These are phyloP conservation scores for Pachliopta kotzebuea DNA, from an alignment of 2,888 invertebrate species.

Conservation along the genomic window DNA sequence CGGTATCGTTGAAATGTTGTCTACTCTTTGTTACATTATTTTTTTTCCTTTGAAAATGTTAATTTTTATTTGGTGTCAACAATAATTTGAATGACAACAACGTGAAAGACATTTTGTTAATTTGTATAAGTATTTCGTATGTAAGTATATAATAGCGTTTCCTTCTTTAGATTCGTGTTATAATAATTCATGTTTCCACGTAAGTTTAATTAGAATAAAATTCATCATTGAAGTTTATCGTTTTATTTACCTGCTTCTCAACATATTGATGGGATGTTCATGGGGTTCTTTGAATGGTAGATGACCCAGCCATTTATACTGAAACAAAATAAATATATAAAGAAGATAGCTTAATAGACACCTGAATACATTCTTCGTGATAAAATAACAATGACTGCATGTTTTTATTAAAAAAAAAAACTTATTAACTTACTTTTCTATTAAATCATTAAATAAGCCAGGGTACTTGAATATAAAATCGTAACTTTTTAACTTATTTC, in stretches of 20 bases:
- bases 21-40: neutral
- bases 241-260: conserved; percentile 48
- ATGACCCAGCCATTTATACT: too few relatives aligned
- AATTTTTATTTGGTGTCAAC: conserved; percentile 2
- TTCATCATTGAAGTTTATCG: conserved; percentile 68
- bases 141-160: conserved; percentile 78
- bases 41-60: conserved; percentile 33
- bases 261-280: too few relatives aligned
- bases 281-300: too few relatives aligned
- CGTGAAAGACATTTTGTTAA: conserved; percentile 77
- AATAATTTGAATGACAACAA: conserved; percentile 51
- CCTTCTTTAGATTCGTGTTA: conserved; percentile 80
- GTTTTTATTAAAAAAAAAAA: too few relatives aligned
- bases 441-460: too few relatives aligned
- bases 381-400: too few relatives aligned
- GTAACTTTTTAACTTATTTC: too few relatives aligned
- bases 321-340: too few relatives aligned
- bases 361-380: too few relatives aligned
- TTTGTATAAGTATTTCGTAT: conserved; percentile 77
- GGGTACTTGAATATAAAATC: too few relatives aligned
- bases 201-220: conserved; percentile 79
- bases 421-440: too few relatives aligned
- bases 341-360: too few relatives aligned
- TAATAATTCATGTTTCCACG: conserved; percentile 80
- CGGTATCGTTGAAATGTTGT: neutral